Evolutionary conservation across 2,797 vertebrate species (phyloP), one percentile per base, ranked within the genome.

Genomic region (Poecilia wingei): DNA sequence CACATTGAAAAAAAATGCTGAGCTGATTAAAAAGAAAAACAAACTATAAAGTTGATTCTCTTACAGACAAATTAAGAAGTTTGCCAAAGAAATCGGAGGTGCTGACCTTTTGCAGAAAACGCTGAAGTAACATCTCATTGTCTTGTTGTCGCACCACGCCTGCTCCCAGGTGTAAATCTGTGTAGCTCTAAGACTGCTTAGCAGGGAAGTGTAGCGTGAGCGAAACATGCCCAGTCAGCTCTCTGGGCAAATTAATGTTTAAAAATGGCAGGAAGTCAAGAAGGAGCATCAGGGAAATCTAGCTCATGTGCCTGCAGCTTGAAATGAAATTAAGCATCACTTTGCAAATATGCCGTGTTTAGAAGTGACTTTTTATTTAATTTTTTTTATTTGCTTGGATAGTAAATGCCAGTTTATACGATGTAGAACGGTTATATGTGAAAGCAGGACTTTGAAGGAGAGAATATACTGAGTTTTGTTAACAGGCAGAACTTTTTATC

Each of bases 101-200:
- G 85, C 88, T 79, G 75, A 85, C 83, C 77, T 79, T 86, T 78
- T 84, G 85, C 88, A 84, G 75, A 78, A 87, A 80, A 74, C 66
- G 74, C 22, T 85, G 79, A 87, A 85, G 79, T 78, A 64, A 79
- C 66, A 79, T 76, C 76, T 75, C 14, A 10, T 28, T 80, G 79
- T 64, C 66, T 59, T 81, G 76, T 55, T 74, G 84, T 53, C 18
- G 28, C 70, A 76, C 75, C 57, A 14, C 33, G 49, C 45, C 70
- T 3, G 45, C 70, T 88, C 82, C 79, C 85, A 68, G 71, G 84
- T 87, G 79, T 76, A 79, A 87, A 79, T 78, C 77, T 83, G 85
- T 85, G 80, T 77, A 75, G 55, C 74, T 85, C 57, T 69, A 49
- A 74, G 77, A 84, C 72, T 74, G 68, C 66, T 82, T 75, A 82